These are phyloP conservation scores for Caenorhabditis remanei DNA, from an alignment of 1,140 invertebrate species.

Conservation along the genomic window DNA sequence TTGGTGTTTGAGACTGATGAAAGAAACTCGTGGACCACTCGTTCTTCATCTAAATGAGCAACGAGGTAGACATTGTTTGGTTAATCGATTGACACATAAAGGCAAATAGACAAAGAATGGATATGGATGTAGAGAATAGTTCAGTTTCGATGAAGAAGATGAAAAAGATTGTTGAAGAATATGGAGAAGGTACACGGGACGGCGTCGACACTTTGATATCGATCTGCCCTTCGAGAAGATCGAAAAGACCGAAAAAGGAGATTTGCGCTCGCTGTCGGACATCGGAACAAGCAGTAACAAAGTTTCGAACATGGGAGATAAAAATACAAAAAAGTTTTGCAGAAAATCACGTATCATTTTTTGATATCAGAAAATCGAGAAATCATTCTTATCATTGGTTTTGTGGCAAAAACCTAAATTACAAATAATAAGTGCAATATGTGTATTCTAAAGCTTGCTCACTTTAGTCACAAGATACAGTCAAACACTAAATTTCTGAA, in stretches of 20 bases:
- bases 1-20: conserved; percentile 32
- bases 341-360: not conserved
- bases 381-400: too few relatives aligned
- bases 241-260: not conserved
- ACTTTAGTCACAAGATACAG: too few relatives aligned
- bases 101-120: not conserved
- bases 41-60: conserved; percentile 32
- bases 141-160: not conserved
- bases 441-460: too few relatives aligned
- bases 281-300: not conserved
- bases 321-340: not conserved
- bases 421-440: too few relatives aligned
- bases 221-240: not conserved
- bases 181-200: not conserved
- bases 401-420: too few relatives aligned
- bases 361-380: too few relatives aligned
- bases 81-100: not conserved
- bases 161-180: not conserved
- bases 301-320: not conserved
- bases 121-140: not conserved
- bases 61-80: not conserved
- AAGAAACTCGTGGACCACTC: conserved; percentile 42
- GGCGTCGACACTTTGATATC: not conserved
- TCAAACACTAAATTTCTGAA: too few relatives aligned
- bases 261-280: not conserved